Conservation (phyloP, 2,888 invertebrate genomes). For the Hipparchia semele region DNA sequence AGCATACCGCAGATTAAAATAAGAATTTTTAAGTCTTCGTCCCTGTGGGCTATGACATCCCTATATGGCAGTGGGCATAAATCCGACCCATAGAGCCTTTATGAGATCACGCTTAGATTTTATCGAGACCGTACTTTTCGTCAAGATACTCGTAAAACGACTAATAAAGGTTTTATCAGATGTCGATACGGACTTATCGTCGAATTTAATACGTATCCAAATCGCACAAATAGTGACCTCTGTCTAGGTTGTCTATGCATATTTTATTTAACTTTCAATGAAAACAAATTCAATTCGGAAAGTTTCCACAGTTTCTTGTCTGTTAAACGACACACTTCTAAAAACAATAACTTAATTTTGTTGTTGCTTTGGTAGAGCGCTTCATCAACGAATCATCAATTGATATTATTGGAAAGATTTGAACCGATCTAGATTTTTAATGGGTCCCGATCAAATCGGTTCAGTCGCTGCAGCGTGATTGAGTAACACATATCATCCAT, state of each 20-base stretch:
- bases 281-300: neutral
- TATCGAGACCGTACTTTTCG: constrained; percentile 23
- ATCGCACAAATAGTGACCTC: neutral
- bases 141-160: constrained; percentile 15
- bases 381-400: too few species aligned
- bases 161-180: constrained; percentile 19
- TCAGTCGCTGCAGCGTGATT: too few species aligned
- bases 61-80: neutral
- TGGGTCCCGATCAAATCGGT: too few species aligned
- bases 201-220: neutral
- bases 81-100: constrained; percentile 8
- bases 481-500: too few species aligned
- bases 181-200: constrained; percentile 6
- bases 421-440: too few species aligned
- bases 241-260: neutral
- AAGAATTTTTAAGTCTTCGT: too few species aligned
- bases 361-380: neutral
- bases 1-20: too few species aligned
- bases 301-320: too few species aligned
- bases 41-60: neutral
- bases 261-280: neutral
- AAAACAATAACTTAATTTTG: neutral
- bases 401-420: too few species aligned
- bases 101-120: constrained; percentile 12
- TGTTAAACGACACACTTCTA: too few species aligned